phyloP scores from a whole-genome alignment of 2,113 vertebrate genomes.

The Gopherus evgoodei region DNA sequence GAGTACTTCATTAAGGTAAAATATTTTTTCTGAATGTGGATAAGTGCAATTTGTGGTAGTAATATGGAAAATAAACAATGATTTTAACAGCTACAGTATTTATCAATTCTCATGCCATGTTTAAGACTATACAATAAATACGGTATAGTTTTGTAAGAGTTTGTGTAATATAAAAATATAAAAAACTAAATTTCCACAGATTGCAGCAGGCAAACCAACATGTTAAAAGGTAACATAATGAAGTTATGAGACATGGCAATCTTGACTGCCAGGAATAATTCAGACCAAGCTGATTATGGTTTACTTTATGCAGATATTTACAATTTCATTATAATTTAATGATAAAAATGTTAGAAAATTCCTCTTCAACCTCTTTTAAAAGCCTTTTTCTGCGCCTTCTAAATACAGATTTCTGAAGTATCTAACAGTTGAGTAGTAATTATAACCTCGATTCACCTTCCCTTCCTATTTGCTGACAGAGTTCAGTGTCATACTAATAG shows the following conservation, averaged over 20 bases:
- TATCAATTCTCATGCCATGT: constrained; percentile 37
- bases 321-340: background rate
- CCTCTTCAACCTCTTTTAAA: background rate
- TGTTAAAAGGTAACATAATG: background rate
- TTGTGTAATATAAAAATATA: background rate
- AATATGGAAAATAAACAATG: background rate
- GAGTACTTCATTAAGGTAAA: background rate
- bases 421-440: background rate
- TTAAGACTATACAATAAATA: background rate
- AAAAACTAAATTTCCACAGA: background rate
- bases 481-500: background rate
- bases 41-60: background rate
- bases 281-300: background rate
- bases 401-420: background rate
- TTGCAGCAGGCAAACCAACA: background rate
- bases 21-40: constrained; percentile 12
- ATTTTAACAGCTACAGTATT: constrained; percentile 11
- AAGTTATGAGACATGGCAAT: background rate
- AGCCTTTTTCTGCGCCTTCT: background rate
- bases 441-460: background rate
- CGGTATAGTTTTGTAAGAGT: background rate
- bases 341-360: background rate
- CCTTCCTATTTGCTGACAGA: background rate
- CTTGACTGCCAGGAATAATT: background rate
- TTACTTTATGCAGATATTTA: constrained; percentile 8